phyloP scores from a whole-genome alignment of 2,888 invertebrate species.

The Cheilosia impressa region DNA sequence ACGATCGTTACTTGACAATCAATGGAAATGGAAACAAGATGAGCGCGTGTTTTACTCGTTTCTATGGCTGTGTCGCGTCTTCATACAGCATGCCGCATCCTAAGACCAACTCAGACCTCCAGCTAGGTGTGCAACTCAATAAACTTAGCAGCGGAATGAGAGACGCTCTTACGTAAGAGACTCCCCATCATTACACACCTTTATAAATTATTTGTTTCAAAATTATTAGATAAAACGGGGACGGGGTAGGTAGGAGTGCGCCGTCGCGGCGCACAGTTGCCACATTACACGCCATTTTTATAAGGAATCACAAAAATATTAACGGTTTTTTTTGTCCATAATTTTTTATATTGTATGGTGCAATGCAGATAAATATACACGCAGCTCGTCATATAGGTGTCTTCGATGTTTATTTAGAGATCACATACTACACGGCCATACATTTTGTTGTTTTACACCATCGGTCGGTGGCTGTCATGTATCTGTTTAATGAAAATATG shows the following conservation, averaged over 20 bases:
- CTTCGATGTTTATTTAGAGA: constrained; percentile 63
- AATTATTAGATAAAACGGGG: constrained; percentile 53
- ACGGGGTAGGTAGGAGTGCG: not conserved
- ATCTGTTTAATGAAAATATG: constrained; percentile 48
- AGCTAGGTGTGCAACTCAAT: constrained; percentile 70
- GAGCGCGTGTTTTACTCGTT: constrained; percentile 74
- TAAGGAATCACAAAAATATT: constrained; percentile 62
- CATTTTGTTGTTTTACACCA: constrained; percentile 50
- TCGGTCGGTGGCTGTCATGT: constrained; percentile 41
- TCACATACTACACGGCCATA: constrained; percentile 18
- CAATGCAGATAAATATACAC: constrained; percentile 44
- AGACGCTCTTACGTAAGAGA: constrained; percentile 60
- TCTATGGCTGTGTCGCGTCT: constrained; percentile 51
- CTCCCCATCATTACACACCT: constrained; percentile 75
- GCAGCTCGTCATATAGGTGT: constrained; percentile 15
- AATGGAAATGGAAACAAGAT: constrained; percentile 70
- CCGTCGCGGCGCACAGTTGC: not conserved
- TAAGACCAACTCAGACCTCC: constrained; percentile 7
- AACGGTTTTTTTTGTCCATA: constrained; percentile 42
- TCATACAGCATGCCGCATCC: constrained; percentile 20
- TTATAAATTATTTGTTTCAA: constrained; percentile 76
- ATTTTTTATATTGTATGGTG: constrained; percentile 50
- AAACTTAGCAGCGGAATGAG: constrained; percentile 62
- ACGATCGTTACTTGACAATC: constrained; percentile 73
- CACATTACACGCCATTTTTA: constrained; percentile 27